Evolutionary conservation across 2,888 invertebrate species (phyloP), one percentile per base, ranked within the genome.

Genomic region (Sphecodes monilicornis): DNA sequence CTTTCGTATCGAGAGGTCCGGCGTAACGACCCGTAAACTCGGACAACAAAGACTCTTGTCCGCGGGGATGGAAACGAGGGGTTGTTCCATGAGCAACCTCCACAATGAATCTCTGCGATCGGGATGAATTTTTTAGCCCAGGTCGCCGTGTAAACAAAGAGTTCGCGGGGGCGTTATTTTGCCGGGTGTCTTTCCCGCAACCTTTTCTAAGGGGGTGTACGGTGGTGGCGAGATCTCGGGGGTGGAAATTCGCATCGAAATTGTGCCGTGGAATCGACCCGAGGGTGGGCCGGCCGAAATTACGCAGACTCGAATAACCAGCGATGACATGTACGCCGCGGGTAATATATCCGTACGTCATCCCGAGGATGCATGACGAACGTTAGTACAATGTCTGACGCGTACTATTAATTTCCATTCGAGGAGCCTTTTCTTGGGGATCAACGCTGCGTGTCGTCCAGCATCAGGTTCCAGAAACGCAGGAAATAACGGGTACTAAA

Each of bases 241-340:
- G 43, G 54, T 16, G 54, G 54, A 70, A 75, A 86, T 86, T 84
- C 76, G 77, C 85, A 86, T 86, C 36, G 85, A 86, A 85, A 86
- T 86, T 86, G 85, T 85, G 77, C 54, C 85, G 85, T 57, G 66
- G 71, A 85, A 84, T 85, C 85, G 83, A 72, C 50, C 72, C 76
- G n/a, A 8, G 54, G 29, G 43, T 46, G 1, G 32, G 18, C 64
- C 32, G 71, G 68, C 32, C 54, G 75, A 80, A 85, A 85, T 71
- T 70, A 69, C 57, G 8, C 68, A 76, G 69, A 60, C 57, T 54
- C 75, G 84, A 84, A 82, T 84, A 82, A 82, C 74, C 76, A 13
- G 46, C 77, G 85, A 84, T 84, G 85, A 85, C 77, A 50, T 84
- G 80, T 71, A 43, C 76, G 66, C 50, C 60, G 29, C 64, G 13